phyloP scores from a whole-genome alignment of 2,888 invertebrate genomes.

The Allacma fusca region DNA sequence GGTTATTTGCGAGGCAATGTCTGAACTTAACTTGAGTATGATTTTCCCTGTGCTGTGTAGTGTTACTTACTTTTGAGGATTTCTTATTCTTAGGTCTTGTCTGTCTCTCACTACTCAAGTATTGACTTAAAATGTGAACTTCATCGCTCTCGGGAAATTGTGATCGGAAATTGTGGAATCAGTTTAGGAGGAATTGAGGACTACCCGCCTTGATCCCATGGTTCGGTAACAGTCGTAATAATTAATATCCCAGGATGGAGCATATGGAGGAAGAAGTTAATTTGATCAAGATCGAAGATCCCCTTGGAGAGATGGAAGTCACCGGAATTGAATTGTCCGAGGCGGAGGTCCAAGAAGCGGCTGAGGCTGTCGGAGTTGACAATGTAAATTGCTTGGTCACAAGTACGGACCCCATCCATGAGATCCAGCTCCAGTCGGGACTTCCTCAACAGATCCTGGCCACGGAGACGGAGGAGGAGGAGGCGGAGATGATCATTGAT shows the following conservation, averaged over 20 bases:
- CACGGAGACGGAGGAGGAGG: conserved; percentile 10
- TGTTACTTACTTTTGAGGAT: background rate
- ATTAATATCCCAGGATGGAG: conserved; percentile 1
- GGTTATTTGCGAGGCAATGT: conserved; percentile 25
- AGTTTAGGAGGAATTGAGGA: too few relatives aligned
- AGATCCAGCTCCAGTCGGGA: too few relatives aligned
- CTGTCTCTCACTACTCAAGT: too few relatives aligned
- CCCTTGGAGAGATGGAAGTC: background rate
- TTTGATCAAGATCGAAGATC: background rate
- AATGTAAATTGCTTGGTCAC: background rate
- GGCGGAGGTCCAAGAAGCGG: background rate
- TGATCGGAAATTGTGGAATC: too few relatives aligned
- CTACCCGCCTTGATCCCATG: too few relatives aligned
- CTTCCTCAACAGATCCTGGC: conserved; percentile 15
- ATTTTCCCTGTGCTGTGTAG: background rate
- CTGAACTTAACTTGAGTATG: background rate
- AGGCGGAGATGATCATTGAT: conserved; percentile 20
- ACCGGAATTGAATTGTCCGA: background rate
- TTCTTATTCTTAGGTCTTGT: too few relatives aligned
- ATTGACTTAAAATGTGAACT: too few relatives aligned
- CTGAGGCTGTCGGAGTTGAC: background rate
- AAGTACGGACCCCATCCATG: background rate
- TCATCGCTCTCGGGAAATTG: too few relatives aligned
- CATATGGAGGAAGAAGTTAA: conserved; percentile 2
- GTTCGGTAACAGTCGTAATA: too few relatives aligned